These are phyloP conservation scores for Cyphomyrus discorhynchus DNA, from an alignment of 2,113 vertebrate species.

Conservation along the genomic window DNA sequence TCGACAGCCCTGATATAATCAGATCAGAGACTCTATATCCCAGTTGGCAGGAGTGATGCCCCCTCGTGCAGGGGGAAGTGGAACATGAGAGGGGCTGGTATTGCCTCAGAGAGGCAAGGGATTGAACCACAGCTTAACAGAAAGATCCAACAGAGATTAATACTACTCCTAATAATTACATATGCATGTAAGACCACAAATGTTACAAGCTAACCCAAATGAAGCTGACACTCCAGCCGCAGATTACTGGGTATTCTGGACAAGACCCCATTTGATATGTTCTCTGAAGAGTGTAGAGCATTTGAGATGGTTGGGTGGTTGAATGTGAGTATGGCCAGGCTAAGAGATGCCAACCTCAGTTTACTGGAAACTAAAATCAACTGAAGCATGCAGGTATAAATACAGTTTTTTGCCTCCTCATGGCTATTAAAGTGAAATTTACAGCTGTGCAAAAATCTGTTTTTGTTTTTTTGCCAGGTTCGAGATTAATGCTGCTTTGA, in stretches of 20 bases:
- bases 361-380: neutral
- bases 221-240: neutral
- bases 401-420: neutral
- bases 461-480: neutral
- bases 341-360: neutral
- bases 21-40: neutral
- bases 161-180: neutral
- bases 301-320: neutral
- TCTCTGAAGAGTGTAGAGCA: neutral
- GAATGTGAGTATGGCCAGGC: neutral
- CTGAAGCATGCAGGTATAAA: neutral
- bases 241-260: neutral
- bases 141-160: neutral
- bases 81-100: neutral
- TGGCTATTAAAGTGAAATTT: neutral
- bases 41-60: neutral
- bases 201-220: neutral
- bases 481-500: neutral
- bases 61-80: neutral
- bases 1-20: neutral
- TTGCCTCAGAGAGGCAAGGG: neutral
- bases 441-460: neutral
- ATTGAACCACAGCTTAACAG: neutral
- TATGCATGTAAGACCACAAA: neutral
- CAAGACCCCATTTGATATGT: neutral